A percentile compares a stretch with the other conserved stretches of the same genome.
Conservation (phyloP, 2,797 vertebrate species). For the Poeciliopsis paucimaculata region DNA sequence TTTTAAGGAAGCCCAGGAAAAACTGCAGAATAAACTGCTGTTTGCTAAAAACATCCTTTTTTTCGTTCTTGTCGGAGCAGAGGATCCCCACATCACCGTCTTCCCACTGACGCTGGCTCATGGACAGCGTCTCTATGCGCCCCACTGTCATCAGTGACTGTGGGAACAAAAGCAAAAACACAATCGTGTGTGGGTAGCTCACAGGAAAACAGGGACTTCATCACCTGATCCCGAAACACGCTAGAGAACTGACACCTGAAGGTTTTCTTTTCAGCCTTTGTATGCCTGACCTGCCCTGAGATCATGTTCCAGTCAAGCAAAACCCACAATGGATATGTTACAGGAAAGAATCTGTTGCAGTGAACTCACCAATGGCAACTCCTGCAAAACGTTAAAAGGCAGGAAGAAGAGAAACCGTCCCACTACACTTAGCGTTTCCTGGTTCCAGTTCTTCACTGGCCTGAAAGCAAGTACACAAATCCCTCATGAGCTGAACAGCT, state of each 20-base stretch:
- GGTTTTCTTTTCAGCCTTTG: slow-evolving; percentile 60
- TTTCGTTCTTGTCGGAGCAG: slow-evolving; percentile 64
- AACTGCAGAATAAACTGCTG: slow-evolving; percentile 81
- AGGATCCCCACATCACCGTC: slow-evolving; percentile 59
- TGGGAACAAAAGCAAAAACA: slow-evolving; percentile 29
- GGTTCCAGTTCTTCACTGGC: slow-evolving; percentile 73
- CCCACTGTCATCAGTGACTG: slow-evolving; percentile 79
- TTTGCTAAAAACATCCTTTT: slow-evolving; percentile 60
- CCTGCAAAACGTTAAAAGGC: slow-evolving; percentile 63
- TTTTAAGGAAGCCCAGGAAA: slow-evolving; percentile 78
- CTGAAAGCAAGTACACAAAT: slow-evolving; percentile 53
- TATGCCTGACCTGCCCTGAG: slow-evolving; percentile 13
- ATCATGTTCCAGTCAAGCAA: slow-evolving; percentile 58
- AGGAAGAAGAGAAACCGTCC: slow-evolving; percentile 83
- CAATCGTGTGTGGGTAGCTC: slow-evolving; percentile 16
- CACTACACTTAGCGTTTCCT: slow-evolving; percentile 74
- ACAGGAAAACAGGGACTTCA: slow-evolving; percentile 41
- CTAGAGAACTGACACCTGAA: slow-evolving; percentile 51
- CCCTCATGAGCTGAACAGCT: neutral
- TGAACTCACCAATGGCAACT: slow-evolving; percentile 72
- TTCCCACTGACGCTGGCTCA: slow-evolving; percentile 80
- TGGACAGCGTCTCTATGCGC: slow-evolving; percentile 81
- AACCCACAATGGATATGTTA: slow-evolving; percentile 28
- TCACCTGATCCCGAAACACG: slow-evolving; percentile 58
- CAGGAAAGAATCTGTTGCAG: neutral